Conservation (phyloP, 2,888 invertebrate species). For the Nymphalis urticae region DNA sequence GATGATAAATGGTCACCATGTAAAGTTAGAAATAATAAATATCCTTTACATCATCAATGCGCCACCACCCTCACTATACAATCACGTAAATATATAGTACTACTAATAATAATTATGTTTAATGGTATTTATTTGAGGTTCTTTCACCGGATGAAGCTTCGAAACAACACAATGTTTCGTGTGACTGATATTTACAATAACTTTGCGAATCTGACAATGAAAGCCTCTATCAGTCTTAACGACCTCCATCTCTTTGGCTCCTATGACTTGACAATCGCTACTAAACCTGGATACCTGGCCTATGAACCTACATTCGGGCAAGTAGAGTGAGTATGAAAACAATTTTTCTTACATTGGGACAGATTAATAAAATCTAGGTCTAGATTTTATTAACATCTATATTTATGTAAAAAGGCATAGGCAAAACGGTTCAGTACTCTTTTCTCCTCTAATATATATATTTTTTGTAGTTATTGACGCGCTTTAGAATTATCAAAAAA, state of each 20-base stretch:
- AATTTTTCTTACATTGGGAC: background rate
- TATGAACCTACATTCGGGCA: constrained; percentile 60
- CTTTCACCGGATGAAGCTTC: constrained; percentile 70
- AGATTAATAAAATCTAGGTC: too few species aligned
- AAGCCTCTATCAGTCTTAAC: constrained; percentile 50
- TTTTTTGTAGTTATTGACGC: background rate
- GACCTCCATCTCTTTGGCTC: constrained; percentile 63
- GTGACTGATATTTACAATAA: constrained; percentile 53
- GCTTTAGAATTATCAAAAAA: too few species aligned
- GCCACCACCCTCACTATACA: too few species aligned
- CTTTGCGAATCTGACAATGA: constrained; percentile 52
- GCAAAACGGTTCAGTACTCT: too few species aligned
- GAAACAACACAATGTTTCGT: constrained; percentile 62
- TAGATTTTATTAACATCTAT: too few species aligned
- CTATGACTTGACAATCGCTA: constrained; percentile 55
- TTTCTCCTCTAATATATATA: background rate
- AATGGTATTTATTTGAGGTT: constrained; percentile 49
- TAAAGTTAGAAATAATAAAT: too few species aligned
- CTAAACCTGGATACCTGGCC: constrained; percentile 47
- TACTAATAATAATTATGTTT: background rate
- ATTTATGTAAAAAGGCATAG: too few species aligned
- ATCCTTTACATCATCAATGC: too few species aligned
- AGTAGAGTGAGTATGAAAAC: constrained; percentile 55
- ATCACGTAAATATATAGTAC: too few species aligned
- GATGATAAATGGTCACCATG: too few species aligned